Conservation (phyloP, 2,113 vertebrate genomes). For the Protobothrops flavoviridis region DNA sequence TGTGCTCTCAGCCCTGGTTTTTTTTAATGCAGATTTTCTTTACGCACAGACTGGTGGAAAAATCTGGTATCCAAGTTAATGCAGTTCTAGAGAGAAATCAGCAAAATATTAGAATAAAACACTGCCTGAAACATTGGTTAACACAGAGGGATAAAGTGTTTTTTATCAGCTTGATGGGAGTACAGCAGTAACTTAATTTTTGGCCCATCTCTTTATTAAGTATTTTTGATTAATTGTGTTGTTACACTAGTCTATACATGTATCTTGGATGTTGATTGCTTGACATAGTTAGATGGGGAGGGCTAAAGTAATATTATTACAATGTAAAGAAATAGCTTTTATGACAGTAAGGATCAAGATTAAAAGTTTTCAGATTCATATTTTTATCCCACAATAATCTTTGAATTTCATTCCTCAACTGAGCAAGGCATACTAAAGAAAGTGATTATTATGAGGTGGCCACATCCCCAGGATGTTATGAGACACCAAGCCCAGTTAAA, state of each 20-base stretch:
- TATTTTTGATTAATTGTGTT: background rate
- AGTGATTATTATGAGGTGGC: constrained; percentile 72
- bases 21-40: background rate
- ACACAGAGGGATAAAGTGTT: background rate
- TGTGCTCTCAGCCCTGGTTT: background rate
- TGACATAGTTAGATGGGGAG: constrained; percentile 29
- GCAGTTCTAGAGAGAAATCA: background rate
- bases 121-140: too few species aligned
- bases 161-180: background rate
- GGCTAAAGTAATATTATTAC: constrained; percentile 33
- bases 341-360: constrained; percentile 71
- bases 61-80: background rate
- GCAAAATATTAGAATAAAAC: background rate
- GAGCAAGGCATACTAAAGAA: constrained; percentile 72
- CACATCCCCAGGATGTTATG: constrained; percentile 73
- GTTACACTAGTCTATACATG: constrained; percentile 3
- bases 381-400: constrained; percentile 75
- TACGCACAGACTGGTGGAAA: background rate
- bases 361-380: constrained; percentile 75
- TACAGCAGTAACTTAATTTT: background rate
- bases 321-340: constrained; percentile 61
- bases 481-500: constrained; percentile 76
- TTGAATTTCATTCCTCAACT: constrained; percentile 79
- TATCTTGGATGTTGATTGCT: constrained; percentile 40
- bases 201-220: background rate